Conservation (phyloP, 2,797 vertebrate genomes). For the Mormyrops boulengeri region DNA sequence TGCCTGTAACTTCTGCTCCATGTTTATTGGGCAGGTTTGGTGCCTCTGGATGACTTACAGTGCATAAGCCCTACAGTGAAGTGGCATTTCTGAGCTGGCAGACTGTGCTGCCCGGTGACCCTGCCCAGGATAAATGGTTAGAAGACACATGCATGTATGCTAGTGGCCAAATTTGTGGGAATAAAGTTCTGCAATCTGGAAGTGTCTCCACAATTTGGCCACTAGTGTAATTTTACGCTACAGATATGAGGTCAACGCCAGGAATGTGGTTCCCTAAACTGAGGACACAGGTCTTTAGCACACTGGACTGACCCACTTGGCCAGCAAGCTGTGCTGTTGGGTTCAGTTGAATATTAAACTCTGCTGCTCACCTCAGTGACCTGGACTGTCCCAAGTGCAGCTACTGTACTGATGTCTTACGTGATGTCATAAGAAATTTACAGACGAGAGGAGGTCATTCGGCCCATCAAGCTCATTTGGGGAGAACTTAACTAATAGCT, state of each 20-base stretch:
- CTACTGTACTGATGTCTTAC: not conserved
- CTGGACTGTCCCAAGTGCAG: not conserved
- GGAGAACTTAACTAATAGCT: too few species aligned
- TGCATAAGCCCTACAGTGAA: not conserved
- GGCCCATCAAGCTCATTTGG: too few species aligned
- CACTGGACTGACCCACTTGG: not conserved
- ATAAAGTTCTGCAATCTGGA: not conserved
- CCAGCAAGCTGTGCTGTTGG: not conserved
- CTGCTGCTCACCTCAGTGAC: not conserved
- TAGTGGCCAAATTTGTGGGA: not conserved
- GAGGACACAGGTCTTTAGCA: not conserved
- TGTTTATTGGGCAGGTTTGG: not conserved
- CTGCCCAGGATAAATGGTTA: not conserved
- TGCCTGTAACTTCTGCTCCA: constrained; percentile 47
- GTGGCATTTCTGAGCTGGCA: not conserved
- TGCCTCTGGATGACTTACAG: not conserved
- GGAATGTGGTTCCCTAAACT: not conserved
- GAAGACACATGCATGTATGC: not conserved
- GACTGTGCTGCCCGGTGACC: not conserved
- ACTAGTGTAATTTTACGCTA: not conserved
- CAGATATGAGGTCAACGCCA: not conserved
- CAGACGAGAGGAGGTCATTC: too few species aligned
- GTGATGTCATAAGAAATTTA: not conserved
- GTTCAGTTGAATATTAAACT: not conserved
- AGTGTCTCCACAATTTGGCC: not conserved